These are phyloP conservation scores for Athetis lepigone DNA, from an alignment of 2,888 invertebrate genomes.

Conservation along the genomic window DNA sequence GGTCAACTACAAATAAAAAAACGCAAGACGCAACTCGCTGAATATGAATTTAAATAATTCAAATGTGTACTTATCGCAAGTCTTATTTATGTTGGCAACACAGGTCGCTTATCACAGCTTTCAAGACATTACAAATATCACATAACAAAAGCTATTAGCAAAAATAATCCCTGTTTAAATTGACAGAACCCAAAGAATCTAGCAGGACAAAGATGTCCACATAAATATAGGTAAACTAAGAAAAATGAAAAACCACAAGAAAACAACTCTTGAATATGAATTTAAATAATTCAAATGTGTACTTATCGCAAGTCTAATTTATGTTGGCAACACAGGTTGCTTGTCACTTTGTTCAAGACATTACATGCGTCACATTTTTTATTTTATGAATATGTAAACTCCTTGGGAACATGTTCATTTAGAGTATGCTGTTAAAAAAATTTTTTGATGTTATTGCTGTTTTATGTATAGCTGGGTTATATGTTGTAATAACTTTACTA, in stretches of 20 bases:
- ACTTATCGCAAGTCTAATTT: slow-evolving; percentile 39
- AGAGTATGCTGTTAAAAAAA: not conserved
- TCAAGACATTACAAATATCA: slow-evolving; percentile 18
- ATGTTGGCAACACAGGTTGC: slow-evolving; percentile 13
- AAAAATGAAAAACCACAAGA: not conserved
- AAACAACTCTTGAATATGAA: slow-evolving; percentile 18
- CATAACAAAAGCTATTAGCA: too few relatives aligned
- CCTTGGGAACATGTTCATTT: slow-evolving; percentile 19
- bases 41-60: slow-evolving; percentile 44
- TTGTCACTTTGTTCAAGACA: slow-evolving; percentile 23
- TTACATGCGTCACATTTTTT: slow-evolving; percentile 35
- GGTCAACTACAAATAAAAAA: too few relatives aligned
- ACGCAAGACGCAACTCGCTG: too few relatives aligned
- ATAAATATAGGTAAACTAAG: not conserved
- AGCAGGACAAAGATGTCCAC: too few relatives aligned
- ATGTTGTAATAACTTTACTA: not conserved
- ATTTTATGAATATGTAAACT: slow-evolving; percentile 40
- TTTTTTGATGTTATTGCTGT: slow-evolving; percentile 3
- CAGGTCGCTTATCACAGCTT: slow-evolving; percentile 14
- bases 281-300: slow-evolving; percentile 45
- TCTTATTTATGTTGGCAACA: slow-evolving; percentile 30
- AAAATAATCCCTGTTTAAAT: too few relatives aligned
- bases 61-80: slow-evolving; percentile 39
- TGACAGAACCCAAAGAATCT: too few relatives aligned
- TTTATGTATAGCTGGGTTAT: not conserved